These are phyloP conservation scores for Poeciliopsis retropinna DNA, from an alignment of 2,113 vertebrate genomes.

Conservation along the genomic window DNA sequence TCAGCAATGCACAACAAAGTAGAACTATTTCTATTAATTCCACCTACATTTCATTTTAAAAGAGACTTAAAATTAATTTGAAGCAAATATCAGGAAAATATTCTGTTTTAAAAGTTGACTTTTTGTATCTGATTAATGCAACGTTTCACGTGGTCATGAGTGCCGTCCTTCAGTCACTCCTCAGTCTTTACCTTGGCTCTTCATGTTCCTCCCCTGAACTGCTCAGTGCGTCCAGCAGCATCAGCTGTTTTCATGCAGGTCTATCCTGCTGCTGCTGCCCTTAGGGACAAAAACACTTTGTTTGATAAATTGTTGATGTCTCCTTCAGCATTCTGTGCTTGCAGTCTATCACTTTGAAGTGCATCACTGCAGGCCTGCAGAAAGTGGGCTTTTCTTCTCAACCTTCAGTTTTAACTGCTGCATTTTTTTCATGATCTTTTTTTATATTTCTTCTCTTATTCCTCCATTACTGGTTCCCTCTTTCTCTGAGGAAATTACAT, in stretches of 20 bases:
- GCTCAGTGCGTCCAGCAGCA: constrained; percentile 6
- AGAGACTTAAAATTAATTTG: not conserved
- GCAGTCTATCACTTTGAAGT: constrained; percentile 26
- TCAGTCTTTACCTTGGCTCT: constrained; percentile 15
- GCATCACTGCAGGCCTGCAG: constrained; percentile 20
- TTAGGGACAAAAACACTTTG: constrained; percentile 42
- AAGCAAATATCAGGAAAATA: not conserved
- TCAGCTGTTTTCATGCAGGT: constrained; percentile 18
- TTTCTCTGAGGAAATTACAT: constrained; percentile 71
- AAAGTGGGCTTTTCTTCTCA: constrained; percentile 37
- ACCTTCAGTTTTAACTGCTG: constrained; percentile 35
- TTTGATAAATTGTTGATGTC: constrained; percentile 25
- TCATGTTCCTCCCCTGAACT: constrained; percentile 33
- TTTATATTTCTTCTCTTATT: constrained; percentile 37
- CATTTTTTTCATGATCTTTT: constrained; percentile 33
- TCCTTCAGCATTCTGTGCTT: constrained; percentile 31
- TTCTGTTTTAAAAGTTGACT: not conserved
- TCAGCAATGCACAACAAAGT: no score
- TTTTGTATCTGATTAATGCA: not conserved
- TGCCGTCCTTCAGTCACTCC: not conserved
- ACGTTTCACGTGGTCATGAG: not conserved
- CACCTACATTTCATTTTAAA: not conserved
- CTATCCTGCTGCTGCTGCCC: constrained; percentile 25
- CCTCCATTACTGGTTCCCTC: constrained; percentile 37
- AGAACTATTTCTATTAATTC: no score